These are phyloP conservation scores for Leptinotarsa lineolata DNA, from an alignment of 1,140 invertebrate species.

Conservation along the genomic window DNA sequence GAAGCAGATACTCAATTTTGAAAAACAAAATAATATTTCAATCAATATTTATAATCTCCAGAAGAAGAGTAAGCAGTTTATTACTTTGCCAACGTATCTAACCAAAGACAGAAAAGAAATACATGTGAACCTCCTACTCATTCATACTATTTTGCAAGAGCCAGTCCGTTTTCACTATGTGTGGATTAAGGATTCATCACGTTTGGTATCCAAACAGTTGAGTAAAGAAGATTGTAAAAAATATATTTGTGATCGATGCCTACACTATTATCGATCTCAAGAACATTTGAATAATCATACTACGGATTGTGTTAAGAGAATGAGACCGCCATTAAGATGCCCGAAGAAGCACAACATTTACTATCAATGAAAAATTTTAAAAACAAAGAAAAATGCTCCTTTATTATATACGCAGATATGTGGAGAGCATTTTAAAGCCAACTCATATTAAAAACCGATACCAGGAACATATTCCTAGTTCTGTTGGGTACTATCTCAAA, in stretches of 20 bases:
- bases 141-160: conserved; percentile 11
- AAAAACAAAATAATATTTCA: conserved; percentile 11
- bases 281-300: conserved; percentile 35
- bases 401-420: conserved; percentile 52
- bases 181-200: conserved; percentile 37
- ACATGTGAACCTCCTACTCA: conserved; percentile 23
- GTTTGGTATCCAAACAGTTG: conserved; percentile 27
- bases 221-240: conserved; percentile 31
- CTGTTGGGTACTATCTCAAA: conserved; percentile 33
- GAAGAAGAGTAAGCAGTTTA: conserved; percentile 16
- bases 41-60: conserved; percentile 16
- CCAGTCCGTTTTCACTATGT: conserved; percentile 28
- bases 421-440: conserved; percentile 45
- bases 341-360: conserved; percentile 27
- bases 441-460: conserved; percentile 9
- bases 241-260: conserved; percentile 42
- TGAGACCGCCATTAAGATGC: conserved; percentile 35
- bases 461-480: conserved; percentile 49
- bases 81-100: background rate
- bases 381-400: conserved; percentile 41
- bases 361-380: conserved; percentile 23
- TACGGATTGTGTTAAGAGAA: conserved; percentile 27
- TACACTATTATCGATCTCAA: conserved; percentile 37
- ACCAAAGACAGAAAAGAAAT: conserved; percentile 2
- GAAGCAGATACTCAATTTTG: conserved; percentile 41